Evolutionary conservation across 2,888 invertebrate species (phyloP), one percentile per base, ranked within the genome.

Genomic region (Agonopterix arenella): DNA sequence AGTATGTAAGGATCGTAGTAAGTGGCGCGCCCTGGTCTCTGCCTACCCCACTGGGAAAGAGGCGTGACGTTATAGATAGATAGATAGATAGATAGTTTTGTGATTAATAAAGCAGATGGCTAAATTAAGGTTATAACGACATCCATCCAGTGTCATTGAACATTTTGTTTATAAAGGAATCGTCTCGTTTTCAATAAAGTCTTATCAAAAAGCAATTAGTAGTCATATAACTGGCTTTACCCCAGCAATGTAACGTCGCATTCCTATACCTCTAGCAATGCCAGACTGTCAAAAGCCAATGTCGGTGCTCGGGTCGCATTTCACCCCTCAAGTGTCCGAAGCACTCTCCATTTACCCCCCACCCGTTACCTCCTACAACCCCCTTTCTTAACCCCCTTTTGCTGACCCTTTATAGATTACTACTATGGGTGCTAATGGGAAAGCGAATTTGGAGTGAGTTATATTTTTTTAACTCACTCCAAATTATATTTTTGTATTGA

Each of bases 271-370:
- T 36, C 44, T 72, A 76, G 80, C 69, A 73, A 80, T 80, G 28
- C 28, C 73, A 76, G 79, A 80, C 85, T 82, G 85, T 83, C 85
- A 86, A 86, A 86, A 83, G 86, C 83, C 79, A 62, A 68, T 65
- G 71, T 58, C 66, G 68, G 68, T 60, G 60, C 62, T 59, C 60
- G 66, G 77, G 75, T 76, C 79, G 60, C 70, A 73, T 64, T 58
- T 69, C 73, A 69, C 79, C 78, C 76, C 78, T 76, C 70, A 68
- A 78, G 81, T 79, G 81, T 76, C 78, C 75, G 70, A 68, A 68
- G 64, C 73, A 73, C 74, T 68, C 77, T 64, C 59, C 56, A 60
- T 54, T 45, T 54, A 54, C 56, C 54, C 60, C 60, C 65, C 49
- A 28, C 28, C 28, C 52, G 50, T 49, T 63, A 64, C 57, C 56